Conservation (phyloP, 2,797 vertebrate genomes). For the Protonibea diacanthus region DNA sequence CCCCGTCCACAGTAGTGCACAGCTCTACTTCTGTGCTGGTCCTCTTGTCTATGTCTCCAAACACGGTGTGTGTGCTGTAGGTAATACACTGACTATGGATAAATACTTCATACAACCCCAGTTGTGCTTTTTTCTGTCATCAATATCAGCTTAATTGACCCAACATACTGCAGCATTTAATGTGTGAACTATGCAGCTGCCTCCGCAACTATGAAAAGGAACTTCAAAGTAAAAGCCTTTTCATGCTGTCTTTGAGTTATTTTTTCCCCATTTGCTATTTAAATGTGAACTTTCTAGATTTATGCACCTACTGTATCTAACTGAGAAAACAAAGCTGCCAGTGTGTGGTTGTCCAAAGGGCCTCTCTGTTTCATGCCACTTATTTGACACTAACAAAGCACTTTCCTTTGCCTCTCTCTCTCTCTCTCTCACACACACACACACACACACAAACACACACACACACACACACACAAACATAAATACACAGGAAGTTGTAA, state of each 20-base stretch:
- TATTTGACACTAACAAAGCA: constrained; percentile 22
- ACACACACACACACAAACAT: constrained; percentile 36
- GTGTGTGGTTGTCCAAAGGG: constrained; percentile 23
- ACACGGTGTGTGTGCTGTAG: too few relatives aligned
- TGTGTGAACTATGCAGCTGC: background rate
- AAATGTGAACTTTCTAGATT: background rate
- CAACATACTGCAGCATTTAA: background rate
- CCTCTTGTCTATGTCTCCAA: too few relatives aligned
- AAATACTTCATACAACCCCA: too few relatives aligned
- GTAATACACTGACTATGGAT: too few relatives aligned
- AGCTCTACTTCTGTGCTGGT: too few relatives aligned
- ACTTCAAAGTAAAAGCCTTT: constrained; percentile 15
- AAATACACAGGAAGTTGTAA: constrained; percentile 70
- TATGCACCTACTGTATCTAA: background rate
- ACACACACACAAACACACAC: constrained; percentile 38
- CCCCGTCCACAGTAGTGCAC: too few relatives aligned
- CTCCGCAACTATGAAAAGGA: background rate
- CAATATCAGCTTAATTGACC: background rate
- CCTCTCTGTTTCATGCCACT: constrained; percentile 3
- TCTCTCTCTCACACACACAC: constrained; percentile 10
- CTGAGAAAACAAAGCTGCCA: constrained; percentile 9
- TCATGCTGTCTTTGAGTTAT: background rate
- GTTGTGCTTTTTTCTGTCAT: background rate
- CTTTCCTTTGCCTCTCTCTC: background rate
- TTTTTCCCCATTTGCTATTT: constrained; percentile 16